A percentile compares a stretch with the other conserved stretches of the same genome.
Evolutionary conservation across 2,113 vertebrate genomes (phyloP).

Genomic region (Zootoca vivipara): DNA sequence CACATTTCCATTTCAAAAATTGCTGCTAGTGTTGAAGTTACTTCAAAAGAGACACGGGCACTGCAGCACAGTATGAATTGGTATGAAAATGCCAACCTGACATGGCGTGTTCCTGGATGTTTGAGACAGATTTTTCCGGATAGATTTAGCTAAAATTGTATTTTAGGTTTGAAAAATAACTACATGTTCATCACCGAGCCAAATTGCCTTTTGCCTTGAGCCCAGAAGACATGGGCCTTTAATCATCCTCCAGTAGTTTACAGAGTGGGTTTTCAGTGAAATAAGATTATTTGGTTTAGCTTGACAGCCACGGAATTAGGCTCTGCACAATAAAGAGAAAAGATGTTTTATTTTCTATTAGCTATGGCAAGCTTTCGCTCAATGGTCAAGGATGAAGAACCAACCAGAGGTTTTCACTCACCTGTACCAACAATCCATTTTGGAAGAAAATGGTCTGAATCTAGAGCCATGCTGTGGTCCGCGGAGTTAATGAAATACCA

Average conservation of each 20-base stretch:
- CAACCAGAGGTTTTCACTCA: slow-evolving; percentile 15
- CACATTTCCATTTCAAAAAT: slow-evolving; percentile 46
- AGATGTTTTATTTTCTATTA: slow-evolving; percentile 52
- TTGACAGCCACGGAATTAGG: slow-evolving; percentile 56
- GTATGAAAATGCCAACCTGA: slow-evolving; percentile 34
- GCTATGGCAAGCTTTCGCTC: slow-evolving; percentile 1
- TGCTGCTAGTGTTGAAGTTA: slow-evolving; percentile 5
- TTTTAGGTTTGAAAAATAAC: slow-evolving; percentile 50
- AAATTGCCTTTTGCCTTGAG: slow-evolving; percentile 53
- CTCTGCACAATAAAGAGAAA: slow-evolving; percentile 44
- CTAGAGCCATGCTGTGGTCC: slow-evolving; percentile 20
- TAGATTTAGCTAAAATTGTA: slow-evolving; percentile 33
- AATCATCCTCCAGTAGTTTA: slow-evolving; percentile 51
- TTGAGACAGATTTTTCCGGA: slow-evolving; percentile 37
- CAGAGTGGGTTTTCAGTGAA: slow-evolving; percentile 37
- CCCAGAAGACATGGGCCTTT: slow-evolving; percentile 33
- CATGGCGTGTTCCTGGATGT: not conserved
- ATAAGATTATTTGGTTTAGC: slow-evolving; percentile 65
- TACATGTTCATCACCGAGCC: slow-evolving; percentile 40
- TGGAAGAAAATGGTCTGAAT: slow-evolving; percentile 31
- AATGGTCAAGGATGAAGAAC: slow-evolving; percentile 19
- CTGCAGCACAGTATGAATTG: slow-evolving; percentile 15
- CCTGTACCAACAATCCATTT: not conserved
- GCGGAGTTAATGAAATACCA: slow-evolving; percentile 34
- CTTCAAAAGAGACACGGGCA: slow-evolving; percentile 8